Percentiles rank a stretch among this genome's conserved stretches.
phyloP scores from a whole-genome alignment of 2,113 vertebrate genomes.

The Argyrosomus japonicus region DNA sequence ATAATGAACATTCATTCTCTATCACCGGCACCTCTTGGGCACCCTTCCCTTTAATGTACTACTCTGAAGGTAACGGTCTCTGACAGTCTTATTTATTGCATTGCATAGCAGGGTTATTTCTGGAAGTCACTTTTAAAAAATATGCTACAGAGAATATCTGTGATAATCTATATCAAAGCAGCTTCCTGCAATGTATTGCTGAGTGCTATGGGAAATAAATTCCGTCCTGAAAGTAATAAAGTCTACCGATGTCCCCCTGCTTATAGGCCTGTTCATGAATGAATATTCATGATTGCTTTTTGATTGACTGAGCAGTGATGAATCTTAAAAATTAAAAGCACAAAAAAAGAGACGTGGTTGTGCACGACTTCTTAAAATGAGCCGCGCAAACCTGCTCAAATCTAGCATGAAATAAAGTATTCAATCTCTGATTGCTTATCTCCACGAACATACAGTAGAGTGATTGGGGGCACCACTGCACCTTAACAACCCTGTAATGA shows the following conservation, averaged over 20 bases:
- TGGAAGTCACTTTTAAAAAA: slow-evolving; percentile 67
- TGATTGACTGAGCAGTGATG: slow-evolving; percentile 49
- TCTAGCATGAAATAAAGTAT: slow-evolving; percentile 80
- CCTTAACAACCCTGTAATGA: slow-evolving; percentile 75
- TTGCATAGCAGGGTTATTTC: slow-evolving; percentile 73
- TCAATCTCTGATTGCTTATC: slow-evolving; percentile 62
- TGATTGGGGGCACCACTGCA: slow-evolving; percentile 50
- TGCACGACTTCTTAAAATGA: slow-evolving; percentile 59
- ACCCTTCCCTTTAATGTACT: slow-evolving; percentile 69
- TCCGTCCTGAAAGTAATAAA: slow-evolving; percentile 60
- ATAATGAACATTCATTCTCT: slow-evolving; percentile 68
- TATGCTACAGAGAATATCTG: slow-evolving; percentile 55
- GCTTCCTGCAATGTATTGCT: slow-evolving; percentile 49
- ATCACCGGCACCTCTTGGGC: slow-evolving; percentile 55
- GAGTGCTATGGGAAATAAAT: slow-evolving; percentile 66
- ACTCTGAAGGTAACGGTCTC: slow-evolving; percentile 63
- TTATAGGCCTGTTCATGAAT: slow-evolving; percentile 28
- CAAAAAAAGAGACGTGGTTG: slow-evolving; percentile 53
- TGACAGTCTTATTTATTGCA: slow-evolving; percentile 77
- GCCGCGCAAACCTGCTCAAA: slow-evolving; percentile 56
- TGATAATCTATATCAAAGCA: slow-evolving; percentile 61
- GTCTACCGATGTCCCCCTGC: slow-evolving; percentile 19
- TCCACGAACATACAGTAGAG: slow-evolving; percentile 45
- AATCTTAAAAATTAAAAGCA: slow-evolving; percentile 61
- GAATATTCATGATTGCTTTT: slow-evolving; percentile 55